phyloP scores from a whole-genome alignment of 2,113 vertebrate species.

The Asarcornis scutulata region DNA sequence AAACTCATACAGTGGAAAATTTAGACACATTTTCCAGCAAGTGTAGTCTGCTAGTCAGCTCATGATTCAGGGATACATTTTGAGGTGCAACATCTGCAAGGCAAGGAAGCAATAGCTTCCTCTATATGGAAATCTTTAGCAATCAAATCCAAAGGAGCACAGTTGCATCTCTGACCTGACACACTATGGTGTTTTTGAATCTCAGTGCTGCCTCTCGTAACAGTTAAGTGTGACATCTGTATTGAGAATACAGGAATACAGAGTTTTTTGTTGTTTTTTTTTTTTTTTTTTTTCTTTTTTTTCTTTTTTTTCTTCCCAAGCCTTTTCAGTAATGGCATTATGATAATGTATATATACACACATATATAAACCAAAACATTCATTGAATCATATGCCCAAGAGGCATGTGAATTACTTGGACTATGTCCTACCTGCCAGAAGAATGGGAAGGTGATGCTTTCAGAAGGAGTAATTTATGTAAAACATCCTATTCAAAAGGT shows the following conservation, averaged over 20 bases:
- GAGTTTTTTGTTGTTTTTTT: slow-evolving; percentile 32
- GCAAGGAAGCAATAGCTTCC: slow-evolving; percentile 8
- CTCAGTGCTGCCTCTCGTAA: neutral
- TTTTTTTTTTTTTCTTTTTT: slow-evolving; percentile 44
- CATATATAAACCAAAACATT: neutral
- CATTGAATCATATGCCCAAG: neutral
- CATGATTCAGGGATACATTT: neutral
- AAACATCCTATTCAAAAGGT: neutral
- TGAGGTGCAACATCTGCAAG: slow-evolving; percentile 39
- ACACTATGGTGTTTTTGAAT: neutral
- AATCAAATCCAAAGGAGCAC: neutral
- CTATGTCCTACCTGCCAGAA: neutral
- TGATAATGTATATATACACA: neutral
- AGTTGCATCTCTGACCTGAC: neutral
- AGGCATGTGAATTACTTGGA: neutral
- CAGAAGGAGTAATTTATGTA: neutral
- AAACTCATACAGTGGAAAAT: neutral
- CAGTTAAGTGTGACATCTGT: neutral
- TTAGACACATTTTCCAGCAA: neutral
- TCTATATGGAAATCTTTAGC: slow-evolving; percentile 17
- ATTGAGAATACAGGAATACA: neutral
- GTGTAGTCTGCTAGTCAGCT: neutral
- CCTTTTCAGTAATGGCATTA: slow-evolving; percentile 30
- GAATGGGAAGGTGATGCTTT: neutral
- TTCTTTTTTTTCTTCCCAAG: slow-evolving; percentile 39